These are phyloP conservation scores for Eumaeus atala DNA, from an alignment of 1,140 invertebrate species.

Conservation along the genomic window DNA sequence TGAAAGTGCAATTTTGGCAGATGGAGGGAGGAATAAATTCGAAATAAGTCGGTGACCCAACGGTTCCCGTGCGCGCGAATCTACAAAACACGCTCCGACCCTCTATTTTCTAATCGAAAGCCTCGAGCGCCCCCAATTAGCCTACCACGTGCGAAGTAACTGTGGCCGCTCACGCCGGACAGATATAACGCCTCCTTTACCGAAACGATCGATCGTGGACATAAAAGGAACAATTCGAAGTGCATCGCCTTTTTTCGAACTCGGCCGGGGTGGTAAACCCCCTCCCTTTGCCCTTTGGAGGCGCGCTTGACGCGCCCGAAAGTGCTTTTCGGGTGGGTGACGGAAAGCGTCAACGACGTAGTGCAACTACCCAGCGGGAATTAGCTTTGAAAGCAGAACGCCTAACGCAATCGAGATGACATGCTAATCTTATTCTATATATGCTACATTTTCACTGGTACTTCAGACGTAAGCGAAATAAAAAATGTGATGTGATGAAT, in stretches of 20 bases:
- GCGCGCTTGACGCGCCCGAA: constrained; percentile 57
- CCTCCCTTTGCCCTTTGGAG: constrained; percentile 33
- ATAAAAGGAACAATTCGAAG: constrained; percentile 71
- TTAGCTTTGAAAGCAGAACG: constrained; percentile 47
- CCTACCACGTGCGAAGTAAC: constrained; percentile 55
- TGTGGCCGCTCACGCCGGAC: constrained; percentile 38
- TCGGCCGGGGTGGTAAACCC: constrained; percentile 37
- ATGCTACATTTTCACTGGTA: not conserved
- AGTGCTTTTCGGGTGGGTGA: constrained; percentile 59
- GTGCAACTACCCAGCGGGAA: constrained; percentile 37
- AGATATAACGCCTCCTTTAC: constrained; percentile 68
- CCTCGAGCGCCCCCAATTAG: constrained; percentile 45
- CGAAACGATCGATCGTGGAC: constrained; percentile 69
- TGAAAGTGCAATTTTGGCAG: constrained; percentile 6
- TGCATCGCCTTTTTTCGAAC: constrained; percentile 71
- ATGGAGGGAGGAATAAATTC: constrained; percentile 10
- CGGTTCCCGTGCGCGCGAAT: constrained; percentile 16
- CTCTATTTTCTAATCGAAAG: constrained; percentile 47
- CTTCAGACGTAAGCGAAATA: no score
- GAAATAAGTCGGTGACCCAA: constrained; percentile 11
- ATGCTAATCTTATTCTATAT: constrained; percentile 32
- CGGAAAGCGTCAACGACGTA: constrained; percentile 50
- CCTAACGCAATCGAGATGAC: constrained; percentile 34
- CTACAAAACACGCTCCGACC: constrained; percentile 27
- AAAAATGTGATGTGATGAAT: no score